Percentiles rank a stretch among this genome's conserved stretches.
Evolutionary conservation across 2,888 invertebrate species (phyloP).

Genomic region (Leucophenga montana): DNA sequence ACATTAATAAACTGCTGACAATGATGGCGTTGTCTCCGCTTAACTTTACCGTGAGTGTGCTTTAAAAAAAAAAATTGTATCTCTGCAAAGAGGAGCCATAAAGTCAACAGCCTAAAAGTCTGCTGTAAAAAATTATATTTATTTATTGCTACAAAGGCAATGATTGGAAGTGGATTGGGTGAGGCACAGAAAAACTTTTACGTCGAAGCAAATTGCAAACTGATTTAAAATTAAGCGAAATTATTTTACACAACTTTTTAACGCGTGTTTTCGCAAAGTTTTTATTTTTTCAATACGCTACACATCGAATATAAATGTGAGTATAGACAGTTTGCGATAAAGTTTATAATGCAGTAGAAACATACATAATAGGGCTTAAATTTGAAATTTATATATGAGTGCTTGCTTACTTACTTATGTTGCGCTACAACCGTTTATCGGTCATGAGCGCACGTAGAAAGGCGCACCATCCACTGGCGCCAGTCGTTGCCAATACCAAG

Average conservation of each 20-base stretch:
- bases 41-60: slow-evolving; percentile 64
- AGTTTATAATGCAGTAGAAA: no score
- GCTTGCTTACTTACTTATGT: no score
- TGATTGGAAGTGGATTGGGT: not conserved
- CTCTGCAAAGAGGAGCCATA: slow-evolving; percentile 40
- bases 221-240: slow-evolving; percentile 65
- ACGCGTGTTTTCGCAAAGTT: not conserved
- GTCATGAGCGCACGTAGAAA: no score
- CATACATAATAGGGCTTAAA: no score
- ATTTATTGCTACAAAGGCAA: slow-evolving; percentile 17
- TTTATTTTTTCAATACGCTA: no score
- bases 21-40: slow-evolving; percentile 48
- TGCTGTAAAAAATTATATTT: slow-evolving; percentile 58
- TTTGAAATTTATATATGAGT: no score
- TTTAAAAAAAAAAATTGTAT: slow-evolving; percentile 55
- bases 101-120: slow-evolving; percentile 48
- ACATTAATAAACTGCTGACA: slow-evolving; percentile 59
- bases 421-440: no score
- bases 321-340: no score
- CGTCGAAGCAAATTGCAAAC: slow-evolving; percentile 54
- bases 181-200: slow-evolving; percentile 10
- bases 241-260: slow-evolving; percentile 51
- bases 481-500: no score
- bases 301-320: no score
- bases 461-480: no score